Conservation (phyloP, 2,113 vertebrate genomes). For the Bucco capensis region DNA sequence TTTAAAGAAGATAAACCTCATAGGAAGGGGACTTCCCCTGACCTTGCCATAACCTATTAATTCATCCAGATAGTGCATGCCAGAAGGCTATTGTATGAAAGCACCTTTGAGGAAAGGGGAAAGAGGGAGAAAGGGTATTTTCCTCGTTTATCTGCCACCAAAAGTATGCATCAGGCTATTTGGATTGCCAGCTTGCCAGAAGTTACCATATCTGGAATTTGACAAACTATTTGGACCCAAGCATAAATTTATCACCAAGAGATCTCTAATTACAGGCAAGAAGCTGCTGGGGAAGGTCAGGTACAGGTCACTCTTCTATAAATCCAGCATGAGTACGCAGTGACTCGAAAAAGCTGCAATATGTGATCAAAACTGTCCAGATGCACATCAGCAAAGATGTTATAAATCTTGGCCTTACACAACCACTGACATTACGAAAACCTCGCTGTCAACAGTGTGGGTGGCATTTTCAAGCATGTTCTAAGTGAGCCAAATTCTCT, state of each 20-base stretch:
- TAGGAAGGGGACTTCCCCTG: not conserved
- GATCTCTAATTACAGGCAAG: not conserved
- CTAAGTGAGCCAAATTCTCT: not conserved
- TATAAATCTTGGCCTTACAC: slow-evolving; percentile 11
- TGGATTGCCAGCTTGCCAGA: not conserved
- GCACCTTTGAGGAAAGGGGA: not conserved
- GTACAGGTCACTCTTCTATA: not conserved
- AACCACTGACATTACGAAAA: not conserved
- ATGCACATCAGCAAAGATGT: not conserved
- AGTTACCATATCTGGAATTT: not conserved
- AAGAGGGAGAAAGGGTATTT: not conserved
- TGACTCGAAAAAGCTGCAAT: not conserved
- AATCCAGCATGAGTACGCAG: not conserved
- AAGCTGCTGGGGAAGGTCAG: not conserved
- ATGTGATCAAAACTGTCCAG: not conserved
- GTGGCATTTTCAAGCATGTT: not conserved
- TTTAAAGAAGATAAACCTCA: not conserved
- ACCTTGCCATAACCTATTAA: not conserved
- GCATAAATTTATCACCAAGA: not conserved
- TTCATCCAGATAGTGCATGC: not conserved
- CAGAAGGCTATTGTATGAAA: not conserved
- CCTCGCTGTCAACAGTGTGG: not conserved
- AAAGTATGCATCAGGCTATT: not conserved
- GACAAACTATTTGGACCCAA: not conserved
- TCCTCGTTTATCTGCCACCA: not conserved